phyloP scores from a whole-genome alignment of 2,888 invertebrate genomes.

The Drosophila rubida region DNA sequence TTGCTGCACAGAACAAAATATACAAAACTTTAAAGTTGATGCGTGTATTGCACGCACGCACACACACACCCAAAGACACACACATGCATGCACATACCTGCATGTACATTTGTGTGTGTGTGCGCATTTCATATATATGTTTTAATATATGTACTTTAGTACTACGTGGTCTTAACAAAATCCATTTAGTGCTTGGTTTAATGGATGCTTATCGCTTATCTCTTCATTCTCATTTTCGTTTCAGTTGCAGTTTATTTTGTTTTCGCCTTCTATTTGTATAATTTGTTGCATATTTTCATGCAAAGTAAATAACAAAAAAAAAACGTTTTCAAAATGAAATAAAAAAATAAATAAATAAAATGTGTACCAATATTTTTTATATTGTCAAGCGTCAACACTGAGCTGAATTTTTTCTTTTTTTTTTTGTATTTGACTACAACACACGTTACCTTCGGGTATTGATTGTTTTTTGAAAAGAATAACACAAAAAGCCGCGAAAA shows the following conservation, averaged over 20 bases:
- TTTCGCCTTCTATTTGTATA: neutral
- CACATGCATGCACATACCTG: neutral
- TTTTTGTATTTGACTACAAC: conserved; percentile 58
- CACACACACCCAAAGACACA: neutral
- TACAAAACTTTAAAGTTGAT: conserved; percentile 33
- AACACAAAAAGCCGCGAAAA: conserved; percentile 79
- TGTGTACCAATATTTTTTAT: conserved; percentile 65
- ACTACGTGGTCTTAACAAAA: conserved; percentile 32
- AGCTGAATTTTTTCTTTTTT: conserved; percentile 51
- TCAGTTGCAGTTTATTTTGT: neutral
- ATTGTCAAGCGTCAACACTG: conserved; percentile 78
- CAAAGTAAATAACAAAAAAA: conserved; percentile 17
- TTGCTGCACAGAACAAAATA: conserved; percentile 14
- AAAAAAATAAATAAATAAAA: conserved; percentile 62
- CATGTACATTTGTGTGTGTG: neutral
- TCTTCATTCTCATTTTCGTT: conserved; percentile 2
- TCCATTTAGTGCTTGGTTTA: conserved; percentile 13
- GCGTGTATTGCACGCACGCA: conserved; percentile 5
- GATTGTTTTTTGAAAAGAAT: conserved; percentile 75
- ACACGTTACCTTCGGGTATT: conserved; percentile 79
- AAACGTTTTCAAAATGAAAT: conserved; percentile 1
- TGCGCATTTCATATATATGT: neutral
- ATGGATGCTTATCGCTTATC: conserved; percentile 21
- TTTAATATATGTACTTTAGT: conserved; percentile 4
- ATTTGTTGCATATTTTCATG: conserved; percentile 16